phyloP scores from a whole-genome alignment of 2,888 invertebrate species.

The Clivina fossor region DNA sequence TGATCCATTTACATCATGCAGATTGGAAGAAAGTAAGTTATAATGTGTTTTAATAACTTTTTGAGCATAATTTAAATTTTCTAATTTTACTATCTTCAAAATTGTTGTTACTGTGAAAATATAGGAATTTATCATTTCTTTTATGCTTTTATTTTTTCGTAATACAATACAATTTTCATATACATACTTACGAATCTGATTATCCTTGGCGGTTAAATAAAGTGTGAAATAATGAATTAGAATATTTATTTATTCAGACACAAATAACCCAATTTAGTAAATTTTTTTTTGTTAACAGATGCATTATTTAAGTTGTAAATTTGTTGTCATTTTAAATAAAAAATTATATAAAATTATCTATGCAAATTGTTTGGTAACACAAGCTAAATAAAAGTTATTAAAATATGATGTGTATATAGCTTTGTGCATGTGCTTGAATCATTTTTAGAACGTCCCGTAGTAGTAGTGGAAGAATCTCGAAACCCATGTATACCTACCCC shows the following conservation, averaged over 20 bases:
- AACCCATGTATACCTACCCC: conserved; percentile 72
- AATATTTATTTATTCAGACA: no score
- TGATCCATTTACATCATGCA: conserved; percentile 76
- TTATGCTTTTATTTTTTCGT: no score
- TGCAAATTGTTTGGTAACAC: not conserved
- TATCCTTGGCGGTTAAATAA: no score
- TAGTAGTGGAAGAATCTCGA: conserved; percentile 40
- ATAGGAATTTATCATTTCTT: no score
- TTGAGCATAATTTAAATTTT: conserved; percentile 11
- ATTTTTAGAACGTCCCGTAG: conserved; percentile 47
- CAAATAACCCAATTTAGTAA: no score
- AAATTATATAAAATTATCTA: not conserved
- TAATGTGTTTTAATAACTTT: no score
- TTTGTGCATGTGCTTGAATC: not conserved
- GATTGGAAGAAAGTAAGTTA: conserved; percentile 64
- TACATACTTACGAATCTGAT: no score
- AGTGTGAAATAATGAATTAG: no score
- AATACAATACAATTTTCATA: no score
- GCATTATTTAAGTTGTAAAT: not conserved
- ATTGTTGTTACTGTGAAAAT: no score
- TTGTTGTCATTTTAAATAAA: not conserved
- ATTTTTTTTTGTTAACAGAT: no score
- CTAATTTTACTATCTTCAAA: conserved; percentile 10
- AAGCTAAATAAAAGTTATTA: not conserved
- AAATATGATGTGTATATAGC: not conserved